phyloP scores from a whole-genome alignment of 2,797 vertebrate species.

The Sebastes vulpes region DNA sequence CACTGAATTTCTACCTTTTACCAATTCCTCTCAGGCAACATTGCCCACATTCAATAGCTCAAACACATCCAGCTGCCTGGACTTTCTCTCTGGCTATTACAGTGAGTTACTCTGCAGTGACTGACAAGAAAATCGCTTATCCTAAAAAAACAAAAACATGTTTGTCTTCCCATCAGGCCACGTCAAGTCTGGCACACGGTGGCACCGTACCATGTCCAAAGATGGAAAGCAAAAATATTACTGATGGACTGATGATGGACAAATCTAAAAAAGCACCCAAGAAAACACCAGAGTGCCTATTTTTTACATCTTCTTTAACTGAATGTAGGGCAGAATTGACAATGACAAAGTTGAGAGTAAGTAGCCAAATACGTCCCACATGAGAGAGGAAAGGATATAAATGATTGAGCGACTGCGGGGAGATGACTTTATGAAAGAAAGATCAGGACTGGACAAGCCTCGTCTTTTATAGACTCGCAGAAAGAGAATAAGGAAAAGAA shows the following conservation, averaged over 20 bases:
- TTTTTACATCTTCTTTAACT: conserved; percentile 21
- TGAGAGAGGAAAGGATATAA: conserved; percentile 41
- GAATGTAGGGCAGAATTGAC: conserved; percentile 55
- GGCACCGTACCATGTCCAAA: conserved; percentile 38
- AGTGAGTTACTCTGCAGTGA: neutral
- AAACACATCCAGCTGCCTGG: conserved; percentile 3
- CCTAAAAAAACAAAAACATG: conserved; percentile 9
- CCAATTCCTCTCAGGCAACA: conserved; percentile 8
- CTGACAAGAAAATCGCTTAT: conserved; percentile 41
- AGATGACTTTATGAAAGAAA: conserved; percentile 56
- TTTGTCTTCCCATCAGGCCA: conserved; percentile 55
- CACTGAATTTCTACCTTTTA: conserved; percentile 24
- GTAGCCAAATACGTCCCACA: conserved; percentile 44
- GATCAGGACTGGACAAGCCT: conserved; percentile 47
- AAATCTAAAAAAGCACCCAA: conserved; percentile 44
- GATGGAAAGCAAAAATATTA: conserved; percentile 48
- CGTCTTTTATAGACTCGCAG: conserved; percentile 44
- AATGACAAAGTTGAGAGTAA: conserved; percentile 41
- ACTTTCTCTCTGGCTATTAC: conserved; percentile 11
- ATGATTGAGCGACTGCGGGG: conserved; percentile 50
- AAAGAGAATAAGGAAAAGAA: conserved; percentile 49
- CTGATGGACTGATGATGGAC: conserved; percentile 21
- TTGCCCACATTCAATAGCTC: conserved; percentile 4
- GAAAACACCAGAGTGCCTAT: conserved; percentile 20
- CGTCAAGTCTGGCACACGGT: conserved; percentile 30